phyloP scores from a whole-genome alignment of 2,797 vertebrate genomes.

The Microctenopoma lineatum region DNA sequence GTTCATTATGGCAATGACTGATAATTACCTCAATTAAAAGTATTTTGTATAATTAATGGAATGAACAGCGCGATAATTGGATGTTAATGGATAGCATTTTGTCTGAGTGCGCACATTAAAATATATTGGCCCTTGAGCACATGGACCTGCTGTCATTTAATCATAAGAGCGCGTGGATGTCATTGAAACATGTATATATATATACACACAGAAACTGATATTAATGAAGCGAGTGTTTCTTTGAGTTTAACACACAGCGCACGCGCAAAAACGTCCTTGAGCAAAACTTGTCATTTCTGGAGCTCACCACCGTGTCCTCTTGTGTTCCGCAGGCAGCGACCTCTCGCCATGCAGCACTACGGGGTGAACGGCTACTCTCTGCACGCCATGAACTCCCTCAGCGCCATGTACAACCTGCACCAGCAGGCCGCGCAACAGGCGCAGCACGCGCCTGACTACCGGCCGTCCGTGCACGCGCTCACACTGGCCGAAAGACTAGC shows the following conservation, averaged over 20 bases:
- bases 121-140: slow-evolving; percentile 60
- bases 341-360: slow-evolving; percentile 94
- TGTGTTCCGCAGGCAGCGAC: slow-evolving; percentile 49
- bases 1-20: slow-evolving; percentile 91
- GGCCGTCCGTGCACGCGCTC: slow-evolving; percentile 95
- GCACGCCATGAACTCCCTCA: slow-evolving; percentile 96
- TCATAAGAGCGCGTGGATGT: slow-evolving; percentile 16
- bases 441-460: slow-evolving; percentile 94
- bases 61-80: slow-evolving; percentile 93
- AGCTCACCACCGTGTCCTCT: neutral
- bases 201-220: neutral
- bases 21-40: slow-evolving; percentile 98
- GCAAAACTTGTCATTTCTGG: neutral
- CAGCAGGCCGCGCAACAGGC: slow-evolving; percentile 98
- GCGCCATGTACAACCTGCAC: slow-evolving; percentile 98
- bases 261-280: neutral
- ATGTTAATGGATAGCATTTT: slow-evolving; percentile 98
- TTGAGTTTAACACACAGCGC: neutral
- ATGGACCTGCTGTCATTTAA: slow-evolving; percentile 30
- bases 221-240: neutral
- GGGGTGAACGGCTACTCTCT: slow-evolving; percentile 97
- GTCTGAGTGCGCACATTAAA: slow-evolving; percentile 72
- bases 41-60: slow-evolving; percentile 98
- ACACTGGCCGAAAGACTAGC: slow-evolving; percentile 96
- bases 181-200: neutral